phyloP scores from a whole-genome alignment of 2,888 invertebrate genomes.

The Cosmopolites sordidus region DNA sequence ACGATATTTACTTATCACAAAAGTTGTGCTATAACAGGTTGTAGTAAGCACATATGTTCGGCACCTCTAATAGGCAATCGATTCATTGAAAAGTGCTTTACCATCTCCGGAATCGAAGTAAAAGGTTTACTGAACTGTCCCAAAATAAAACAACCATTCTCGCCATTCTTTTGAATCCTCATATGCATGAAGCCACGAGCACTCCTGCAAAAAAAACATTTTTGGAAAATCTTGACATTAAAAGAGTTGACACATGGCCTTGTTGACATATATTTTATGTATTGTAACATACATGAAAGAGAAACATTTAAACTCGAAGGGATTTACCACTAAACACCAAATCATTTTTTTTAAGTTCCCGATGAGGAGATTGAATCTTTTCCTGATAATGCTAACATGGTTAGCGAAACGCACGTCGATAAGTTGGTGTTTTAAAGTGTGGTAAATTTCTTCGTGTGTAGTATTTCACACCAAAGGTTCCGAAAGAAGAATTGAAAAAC shows the following conservation, averaged over 20 bases:
- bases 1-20: constrained; percentile 49
- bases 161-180: constrained; percentile 78
- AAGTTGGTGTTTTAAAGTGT: too few relatives aligned
- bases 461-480: too few relatives aligned
- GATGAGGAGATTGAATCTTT: neutral
- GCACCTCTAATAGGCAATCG: constrained; percentile 92
- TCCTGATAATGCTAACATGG: too few relatives aligned
- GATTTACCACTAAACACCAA: too few relatives aligned
- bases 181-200: constrained; percentile 96
- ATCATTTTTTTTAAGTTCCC: too few relatives aligned
- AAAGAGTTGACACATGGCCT: too few relatives aligned
- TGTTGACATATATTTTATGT: neutral
- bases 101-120: constrained; percentile 89
- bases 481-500: constrained; percentile 3
- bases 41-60: constrained; percentile 91
- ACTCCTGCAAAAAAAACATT: constrained; percentile 60
- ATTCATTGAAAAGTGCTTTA: constrained; percentile 88
- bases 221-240: neutral
- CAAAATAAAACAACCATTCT: constrained; percentile 77
- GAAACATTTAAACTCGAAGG: too few relatives aligned
- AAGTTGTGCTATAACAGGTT: constrained; percentile 85
- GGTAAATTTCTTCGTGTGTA: too few relatives aligned
- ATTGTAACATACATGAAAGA: too few relatives aligned
- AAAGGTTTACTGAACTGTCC: constrained; percentile 93
- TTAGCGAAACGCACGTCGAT: too few relatives aligned